Conservation (phyloP, 2,888 invertebrate species). For the Pyrrhia umbra region DNA sequence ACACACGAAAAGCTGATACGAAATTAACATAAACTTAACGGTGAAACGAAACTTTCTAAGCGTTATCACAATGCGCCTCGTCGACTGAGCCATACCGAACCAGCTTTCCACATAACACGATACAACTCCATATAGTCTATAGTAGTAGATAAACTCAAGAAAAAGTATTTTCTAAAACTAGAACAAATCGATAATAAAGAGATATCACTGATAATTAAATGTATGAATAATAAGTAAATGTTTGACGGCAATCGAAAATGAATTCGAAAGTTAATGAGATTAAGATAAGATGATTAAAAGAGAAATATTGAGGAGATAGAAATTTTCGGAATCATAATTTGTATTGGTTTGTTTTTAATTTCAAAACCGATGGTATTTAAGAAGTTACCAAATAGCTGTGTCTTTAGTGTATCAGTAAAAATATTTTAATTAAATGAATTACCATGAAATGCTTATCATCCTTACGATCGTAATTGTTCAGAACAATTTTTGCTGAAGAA, state of each 20-base stretch:
- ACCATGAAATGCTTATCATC: no score
- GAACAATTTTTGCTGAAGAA: no score
- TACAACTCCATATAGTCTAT: slow-evolving; percentile 14
- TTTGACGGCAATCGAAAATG: slow-evolving; percentile 35
- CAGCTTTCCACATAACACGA: slow-evolving; percentile 52
- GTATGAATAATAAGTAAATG: slow-evolving; percentile 23
- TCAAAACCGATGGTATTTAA: no score
- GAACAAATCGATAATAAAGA: slow-evolving; percentile 26
- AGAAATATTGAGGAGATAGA: slow-evolving; percentile 27
- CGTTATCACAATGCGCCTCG: slow-evolving; percentile 64
- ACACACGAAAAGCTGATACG: slow-evolving; percentile 67
- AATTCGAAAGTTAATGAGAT: slow-evolving; percentile 42
- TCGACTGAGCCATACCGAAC: slow-evolving; percentile 37
- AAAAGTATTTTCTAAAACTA: slow-evolving; percentile 9
- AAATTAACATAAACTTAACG: slow-evolving; percentile 78
- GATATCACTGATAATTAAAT: slow-evolving; percentile 18
- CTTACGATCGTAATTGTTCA: no score
- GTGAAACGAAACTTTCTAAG: slow-evolving; percentile 83
- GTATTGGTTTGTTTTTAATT: no score
- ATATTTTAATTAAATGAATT: no score
- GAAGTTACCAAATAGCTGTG: no score
- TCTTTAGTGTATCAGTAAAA: no score
- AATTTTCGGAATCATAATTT: slow-evolving; percentile 11
- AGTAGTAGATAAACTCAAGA: slow-evolving; percentile 19
- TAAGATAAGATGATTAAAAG: slow-evolving; percentile 32